phyloP scores from a whole-genome alignment of 2,113 vertebrate genomes.

The Poeciliopsis prolifica region DNA sequence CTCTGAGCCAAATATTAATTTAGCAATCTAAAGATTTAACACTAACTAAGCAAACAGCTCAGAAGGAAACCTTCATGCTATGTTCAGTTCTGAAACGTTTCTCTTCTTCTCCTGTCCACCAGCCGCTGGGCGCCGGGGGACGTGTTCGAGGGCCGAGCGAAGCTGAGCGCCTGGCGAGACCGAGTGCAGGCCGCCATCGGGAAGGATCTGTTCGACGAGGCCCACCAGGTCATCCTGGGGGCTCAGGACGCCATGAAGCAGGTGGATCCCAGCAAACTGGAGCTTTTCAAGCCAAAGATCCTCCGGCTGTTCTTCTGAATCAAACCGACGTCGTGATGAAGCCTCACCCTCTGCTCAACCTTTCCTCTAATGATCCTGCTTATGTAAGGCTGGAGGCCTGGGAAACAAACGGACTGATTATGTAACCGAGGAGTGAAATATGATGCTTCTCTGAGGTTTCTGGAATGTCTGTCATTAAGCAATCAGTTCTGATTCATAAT shows the following conservation, averaged over 20 bases:
- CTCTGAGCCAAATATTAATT: too few relatives aligned
- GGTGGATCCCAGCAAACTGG: constrained; percentile 60
- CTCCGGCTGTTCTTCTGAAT: constrained; percentile 62
- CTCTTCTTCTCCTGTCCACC: constrained; percentile 8
- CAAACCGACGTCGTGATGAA: not conserved
- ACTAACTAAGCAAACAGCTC: too few relatives aligned
- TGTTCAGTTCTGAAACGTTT: too few relatives aligned
- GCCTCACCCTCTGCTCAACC: not conserved
- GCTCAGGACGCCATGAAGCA: constrained; percentile 41
- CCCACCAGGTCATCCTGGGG: constrained; percentile 64
- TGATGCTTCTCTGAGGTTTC: not conserved
- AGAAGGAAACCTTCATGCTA: too few relatives aligned
- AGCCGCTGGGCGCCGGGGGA: constrained; percentile 79
- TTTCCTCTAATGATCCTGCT: not conserved
- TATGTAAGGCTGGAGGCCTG: not conserved
- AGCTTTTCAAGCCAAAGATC: constrained; percentile 66
- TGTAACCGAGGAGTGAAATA: not conserved
- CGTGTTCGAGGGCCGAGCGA: constrained; percentile 78
- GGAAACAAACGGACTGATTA: not conserved
- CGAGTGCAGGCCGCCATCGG: constrained; percentile 65
- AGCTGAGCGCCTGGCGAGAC: constrained; percentile 71
- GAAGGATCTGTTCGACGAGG: constrained; percentile 70
- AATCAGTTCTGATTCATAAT: not conserved
- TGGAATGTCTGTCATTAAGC: not conserved
- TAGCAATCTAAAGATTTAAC: too few relatives aligned